Percentiles rank a stretch among this genome's conserved stretches.
Evolutionary conservation across 1,140 invertebrate species (phyloP).

Genomic region (Archegozetes longisetosus): DNA sequence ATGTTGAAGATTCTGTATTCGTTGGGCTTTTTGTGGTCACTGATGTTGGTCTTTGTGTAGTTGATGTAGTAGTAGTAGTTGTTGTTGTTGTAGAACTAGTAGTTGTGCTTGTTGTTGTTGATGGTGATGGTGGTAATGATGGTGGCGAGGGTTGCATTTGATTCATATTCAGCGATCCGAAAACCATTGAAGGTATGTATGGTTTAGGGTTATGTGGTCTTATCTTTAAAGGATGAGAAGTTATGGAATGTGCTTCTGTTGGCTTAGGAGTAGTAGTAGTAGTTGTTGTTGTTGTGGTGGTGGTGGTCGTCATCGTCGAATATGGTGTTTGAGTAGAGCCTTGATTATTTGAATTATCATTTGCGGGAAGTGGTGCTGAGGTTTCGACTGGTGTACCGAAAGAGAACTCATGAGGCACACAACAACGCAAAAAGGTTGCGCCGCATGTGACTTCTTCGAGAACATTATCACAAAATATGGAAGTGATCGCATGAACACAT

Average conservation of each 20-base stretch:
- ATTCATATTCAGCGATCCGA: neutral
- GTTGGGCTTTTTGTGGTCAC: neutral
- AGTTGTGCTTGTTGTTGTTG: neutral
- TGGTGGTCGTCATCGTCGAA: neutral
- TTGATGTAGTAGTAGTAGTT: neutral
- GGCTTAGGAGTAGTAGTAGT: neutral
- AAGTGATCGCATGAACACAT: constrained; percentile 23
- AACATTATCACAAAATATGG: constrained; percentile 23
- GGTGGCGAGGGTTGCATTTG: constrained; percentile 17
- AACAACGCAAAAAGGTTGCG: constrained; percentile 20
- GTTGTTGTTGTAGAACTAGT: neutral
- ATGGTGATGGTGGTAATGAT: constrained; percentile 28
- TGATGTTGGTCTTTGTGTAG: neutral
- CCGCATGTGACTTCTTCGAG: constrained; percentile 22
- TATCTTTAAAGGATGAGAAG: neutral
- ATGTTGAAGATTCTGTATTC: neutral
- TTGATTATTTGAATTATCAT: constrained; percentile 3
- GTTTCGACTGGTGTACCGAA: constrained; percentile 21
- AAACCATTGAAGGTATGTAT: neutral
- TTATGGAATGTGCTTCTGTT: neutral
- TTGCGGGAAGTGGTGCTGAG: constrained; percentile 19
- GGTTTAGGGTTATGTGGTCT: neutral
- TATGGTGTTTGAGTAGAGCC: neutral
- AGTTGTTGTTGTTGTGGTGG: neutral
- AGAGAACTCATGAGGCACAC: constrained; percentile 18